phyloP scores from a whole-genome alignment of 2,113 vertebrate species.

The Phaethon lepturus region DNA sequence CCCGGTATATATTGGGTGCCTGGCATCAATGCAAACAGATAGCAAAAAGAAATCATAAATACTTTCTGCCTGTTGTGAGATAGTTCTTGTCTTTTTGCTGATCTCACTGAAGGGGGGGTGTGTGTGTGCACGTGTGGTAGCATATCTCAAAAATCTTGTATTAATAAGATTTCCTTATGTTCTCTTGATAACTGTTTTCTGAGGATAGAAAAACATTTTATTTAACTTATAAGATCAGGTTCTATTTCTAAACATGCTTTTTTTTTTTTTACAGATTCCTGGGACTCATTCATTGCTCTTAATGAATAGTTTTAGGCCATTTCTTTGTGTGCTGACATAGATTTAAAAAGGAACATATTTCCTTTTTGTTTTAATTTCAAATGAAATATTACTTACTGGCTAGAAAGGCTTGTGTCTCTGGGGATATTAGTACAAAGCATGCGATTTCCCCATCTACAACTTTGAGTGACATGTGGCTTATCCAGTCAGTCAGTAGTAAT shows the following conservation, averaged over 20 bases:
- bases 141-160: neutral
- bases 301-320: neutral
- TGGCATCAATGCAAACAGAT: neutral
- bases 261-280: neutral
- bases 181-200: neutral
- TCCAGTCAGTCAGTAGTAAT: neutral
- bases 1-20: neutral
- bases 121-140: rapidly evolving
- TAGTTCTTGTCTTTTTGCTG: neutral
- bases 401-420: neutral
- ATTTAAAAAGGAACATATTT: neutral
- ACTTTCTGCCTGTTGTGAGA: neutral
- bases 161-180: neutral
- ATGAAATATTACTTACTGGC: neutral
- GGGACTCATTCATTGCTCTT: neutral
- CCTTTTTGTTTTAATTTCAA: conserved; percentile 14
- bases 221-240: neutral
- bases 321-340: neutral
- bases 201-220: neutral
- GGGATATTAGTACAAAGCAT: neutral
- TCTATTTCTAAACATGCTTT: neutral
- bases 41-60: neutral
- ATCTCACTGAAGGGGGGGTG: neutral
- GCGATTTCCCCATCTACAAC: neutral
- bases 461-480: conserved; percentile 37